Evolutionary conservation across 2,797 vertebrate species (phyloP), one percentile per base, ranked within the genome.

Genomic region (Coluber constrictor): DNA sequence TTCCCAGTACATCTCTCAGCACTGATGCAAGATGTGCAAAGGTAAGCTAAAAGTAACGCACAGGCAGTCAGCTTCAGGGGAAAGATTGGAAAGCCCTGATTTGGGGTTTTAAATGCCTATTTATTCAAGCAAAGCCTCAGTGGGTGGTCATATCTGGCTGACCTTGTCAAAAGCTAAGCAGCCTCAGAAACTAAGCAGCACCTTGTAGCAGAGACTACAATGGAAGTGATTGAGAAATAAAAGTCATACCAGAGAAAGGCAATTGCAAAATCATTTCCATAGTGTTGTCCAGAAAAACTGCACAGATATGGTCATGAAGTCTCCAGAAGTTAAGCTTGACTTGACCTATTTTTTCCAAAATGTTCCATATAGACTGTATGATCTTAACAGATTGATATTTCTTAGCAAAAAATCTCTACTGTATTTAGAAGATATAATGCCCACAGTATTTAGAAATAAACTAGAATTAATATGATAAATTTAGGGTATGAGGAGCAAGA

Each of bases 61-160:
- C 90, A 88, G 86, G 32, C 70, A 92, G 54, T 29, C 91, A 0
- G 86, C 89, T 95, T 95, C 88, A 94, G 95, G 93, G 66, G 54
- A 93, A 23, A 18, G 37, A 13, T 74, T 0, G 1, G 56, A 90
- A 93, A 60, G 92, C 10, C 91, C 90, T 93, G 70, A 56, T 47
- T 86, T 32, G 56, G 87, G 92, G 88, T 37, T 89, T 93, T 32
- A 74, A 59, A 94, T 87, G 59, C 8, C 70, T 88, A 8, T 23
- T 92, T 87, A 88, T 29, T 86, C 47, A 55, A 90, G 92, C 47
- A 61, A 86, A 32, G 43, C 43, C 43, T 83, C 79, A 83, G 79
- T 83, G 79, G 79, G 43, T 47, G 79, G 79, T 23, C 43, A 5
- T 47, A 83, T 47, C 43, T 83, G 79, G 79, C 79, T 47, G 79